Base-by-base conservation (phyloP, 1,140 invertebrate species). In the Hylyphantes graminicola region DNA sequence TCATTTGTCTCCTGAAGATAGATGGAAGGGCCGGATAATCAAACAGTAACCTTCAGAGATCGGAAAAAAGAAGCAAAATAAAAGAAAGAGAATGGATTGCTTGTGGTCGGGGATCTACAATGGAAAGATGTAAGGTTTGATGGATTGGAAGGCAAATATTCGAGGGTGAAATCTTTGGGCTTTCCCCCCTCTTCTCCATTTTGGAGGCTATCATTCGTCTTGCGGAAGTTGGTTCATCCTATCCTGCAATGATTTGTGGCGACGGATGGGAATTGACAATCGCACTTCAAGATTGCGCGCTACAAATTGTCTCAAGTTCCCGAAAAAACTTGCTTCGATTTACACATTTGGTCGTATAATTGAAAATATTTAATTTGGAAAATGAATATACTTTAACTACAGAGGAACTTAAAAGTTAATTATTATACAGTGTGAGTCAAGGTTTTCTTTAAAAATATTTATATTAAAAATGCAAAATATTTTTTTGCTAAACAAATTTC, bases 141-240 rank as follows among this genome's bases (percentile, higher is more conserved):
- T 83, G 80, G 80, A 83, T 83, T 83, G 80, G 63, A 83, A 75
- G 72, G 70, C 80, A 83, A 83, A 83, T 83, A 83, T 83, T 83
- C 70, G 80, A 83, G 80, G 59, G 51, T 81, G 79, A 80, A 80
- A 80, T 80, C 79, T 73, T 81, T 55, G 79, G 54, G 53, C 65
- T 81, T 55, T 48, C 77, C 21, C 65, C 53, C 64, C 51, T 67
- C 35, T 63, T 81, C 59, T 81, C 67, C 63, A 54, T 75, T 74
- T 65, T 67, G 68, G 8, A 50, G 35, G 72, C 50, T 10, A 74
- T 73, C 72, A 74, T 75, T 75, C 74, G 70, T 75, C 72, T 73
- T 83, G 35, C 50, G 11, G 15, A 13, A 50, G 54, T 68, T 72
- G n/a, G 48, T 81, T 81, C 79, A n/a, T 51, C 17, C 65, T 59